Evolutionary conservation across 1,140 invertebrate genomes (phyloP), one percentile per base, ranked within the genome.

Genomic region (Hyles euphorbiae): DNA sequence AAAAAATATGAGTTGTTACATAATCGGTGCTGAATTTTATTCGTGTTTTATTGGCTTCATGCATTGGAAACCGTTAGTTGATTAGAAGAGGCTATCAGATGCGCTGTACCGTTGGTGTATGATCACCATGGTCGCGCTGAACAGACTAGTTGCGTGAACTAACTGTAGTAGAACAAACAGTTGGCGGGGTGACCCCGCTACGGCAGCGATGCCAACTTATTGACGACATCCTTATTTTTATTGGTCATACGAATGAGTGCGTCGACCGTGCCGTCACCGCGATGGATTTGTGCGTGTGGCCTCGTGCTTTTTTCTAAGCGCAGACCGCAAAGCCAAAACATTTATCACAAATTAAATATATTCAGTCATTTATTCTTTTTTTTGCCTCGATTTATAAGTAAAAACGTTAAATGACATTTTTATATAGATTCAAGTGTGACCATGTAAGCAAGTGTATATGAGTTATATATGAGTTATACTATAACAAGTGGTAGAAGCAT

Each of bases 151-250:
- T 60, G 58, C 58, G 62, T 62, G 58, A 66, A 59, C 60, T 53
- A 49, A 46, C 60, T 57, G 54, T 67, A 68, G 58, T 61, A 58
- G 67, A 58, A 59, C 70, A 70, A 56, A 52, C 67, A 58, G 55
- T 56, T 56, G 51, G 65, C 62, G 67, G 69, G 80, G 76, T 78
- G 76, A 84, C 74, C 77, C 76, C 65, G 72, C 70, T 71, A 81
- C 76, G 71, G 75, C 61, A 67, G 56, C 68, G 80, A 76, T 83
- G 82, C 85, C 83, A 87, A 81, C 74, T 74, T 76, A 87, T 85
- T 87, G 83, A 87, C 85, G 85, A 85, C 85, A 88, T 88, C 83
- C 83, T 87, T 87, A 85, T 88, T 88, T 88, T 84, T 88, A 88
- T 82, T 87, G 76, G 71, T 74, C 71, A 65, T 76, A 59, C 70